Base-by-base conservation (phyloP, 2,797 vertebrate genomes). In the Ptychadena robeensis region DNA sequence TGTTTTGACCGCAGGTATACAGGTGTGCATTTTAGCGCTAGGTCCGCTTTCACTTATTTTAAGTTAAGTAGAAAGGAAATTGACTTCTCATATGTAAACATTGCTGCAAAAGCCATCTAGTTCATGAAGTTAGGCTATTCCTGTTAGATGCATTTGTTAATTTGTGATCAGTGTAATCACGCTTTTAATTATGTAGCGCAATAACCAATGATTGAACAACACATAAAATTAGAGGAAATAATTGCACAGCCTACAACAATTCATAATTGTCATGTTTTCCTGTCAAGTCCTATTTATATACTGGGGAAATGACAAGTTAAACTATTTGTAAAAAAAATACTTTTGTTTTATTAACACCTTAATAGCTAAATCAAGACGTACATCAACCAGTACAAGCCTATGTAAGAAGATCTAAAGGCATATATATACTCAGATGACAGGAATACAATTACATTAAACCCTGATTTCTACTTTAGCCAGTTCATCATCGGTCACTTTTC, bases 201-300 rank as follows among this genome's bases (percentile, higher is more conserved):
- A 64, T 71, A 64, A 40, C 72, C 73, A 38, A 65, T 72, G 14
- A 30, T 32, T 70, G 48, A 70, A 35, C 22, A 69, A 32, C 64
- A 57, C 73, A 11, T 66, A 65, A 38, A 61, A 48, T 11, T 22
- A 57, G 9, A 14, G 53, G n/a, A 59, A 61, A 25, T 31, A 31
- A 81, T 67, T 44, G 25, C 67, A 35, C 28, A 22, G 14, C 7
- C 73, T 37, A 64, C 22, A 77, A 70, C 31, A 65, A 35, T 78
- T 72, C 31, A 28, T 72, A 44, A 37, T 40, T 81, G 27, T 35
- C 34, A 63, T 25, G 44, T 64, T 18, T 44, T n/a, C 34, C 10
- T 61, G 22, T 34, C n/a, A 53, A 64, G 73, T 65, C 10, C 14
- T 61, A 65, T 30, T 30, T 9, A 14, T 37, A 57, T 31, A 73